Conservation (phyloP, 1,140 invertebrate genomes). For the Nephila pilipes region DNA sequence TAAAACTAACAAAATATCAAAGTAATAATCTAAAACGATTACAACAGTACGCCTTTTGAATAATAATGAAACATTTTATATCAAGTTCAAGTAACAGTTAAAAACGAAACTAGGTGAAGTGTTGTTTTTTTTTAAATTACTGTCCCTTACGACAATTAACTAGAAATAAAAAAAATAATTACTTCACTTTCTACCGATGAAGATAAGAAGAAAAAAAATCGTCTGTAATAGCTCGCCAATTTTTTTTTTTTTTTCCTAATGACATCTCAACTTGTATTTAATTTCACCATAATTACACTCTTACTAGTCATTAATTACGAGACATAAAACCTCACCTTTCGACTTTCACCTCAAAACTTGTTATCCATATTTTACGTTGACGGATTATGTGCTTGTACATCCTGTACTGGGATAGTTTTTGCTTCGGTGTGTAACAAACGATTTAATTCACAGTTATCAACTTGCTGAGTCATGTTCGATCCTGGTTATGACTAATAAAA, state of each 20-base stretch:
- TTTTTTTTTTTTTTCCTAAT: background rate
- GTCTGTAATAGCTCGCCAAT: too few species aligned
- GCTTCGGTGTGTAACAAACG: background rate
- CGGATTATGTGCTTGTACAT: background rate
- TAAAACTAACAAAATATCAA: too few species aligned
- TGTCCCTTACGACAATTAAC: too few species aligned
- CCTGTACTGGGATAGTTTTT: background rate
- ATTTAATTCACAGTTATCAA: background rate
- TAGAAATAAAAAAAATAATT: too few species aligned
- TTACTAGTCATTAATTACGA: background rate
- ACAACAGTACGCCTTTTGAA: too few species aligned
- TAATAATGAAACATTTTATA: too few species aligned
- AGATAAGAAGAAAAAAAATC: too few species aligned
- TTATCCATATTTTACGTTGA: background rate
- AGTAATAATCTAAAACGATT: too few species aligned
- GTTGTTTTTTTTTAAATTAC: too few species aligned
- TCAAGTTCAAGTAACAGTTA: too few species aligned
- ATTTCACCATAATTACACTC: background rate
- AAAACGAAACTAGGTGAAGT: too few species aligned
- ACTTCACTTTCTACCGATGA: too few species aligned
- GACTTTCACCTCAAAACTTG: background rate
- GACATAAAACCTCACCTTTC: background rate
- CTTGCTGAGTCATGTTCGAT: conserved; percentile 27
- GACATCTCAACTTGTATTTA: background rate
- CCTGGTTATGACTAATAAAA: conserved; percentile 20